Base-by-base conservation (phyloP, 2,113 vertebrate genomes). In the Heterocephalus glaber region DNA sequence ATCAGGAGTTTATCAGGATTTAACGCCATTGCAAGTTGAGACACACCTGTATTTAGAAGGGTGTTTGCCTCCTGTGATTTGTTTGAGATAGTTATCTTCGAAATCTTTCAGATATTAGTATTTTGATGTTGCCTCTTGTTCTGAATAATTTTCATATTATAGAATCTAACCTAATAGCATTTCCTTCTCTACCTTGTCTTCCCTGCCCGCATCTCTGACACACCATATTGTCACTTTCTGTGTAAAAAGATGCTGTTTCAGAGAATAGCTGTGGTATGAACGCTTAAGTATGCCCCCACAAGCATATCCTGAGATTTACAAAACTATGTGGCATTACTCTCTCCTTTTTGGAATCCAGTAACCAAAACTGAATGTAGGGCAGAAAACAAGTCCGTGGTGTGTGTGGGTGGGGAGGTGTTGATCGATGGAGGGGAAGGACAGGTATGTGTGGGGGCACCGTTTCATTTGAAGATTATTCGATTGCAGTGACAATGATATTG, bases 331-430 rank as follows among this genome's bases (percentile, higher is more conserved):
- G 92, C 86, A 86, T 97, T 93, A 91, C 83, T 97, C 92, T 95
- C 95, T 92, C 89, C 87, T 92, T 95, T 95, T 96, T 88, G 95
- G 79, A 88, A 97, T 96, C 52, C 95, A 93, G 94, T 82, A 94
- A 96, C 76, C 1, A 85, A 95, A 89, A 60, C 84, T 70, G 80
- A 95, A 74, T 80, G 61, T 72, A 79, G 30, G 52, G 66, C 90
- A 92, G 81, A 74, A 96, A 96, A 74, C 17, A 85, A 93, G 65
- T 47, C 70, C 2, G 5, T 38, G 24, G 47, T 60, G 66, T 9
- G 5, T 24, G 38, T 80, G 35, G 13, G 26, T 52, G 56, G 30
- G 28, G 44, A 16, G 35, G 7, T 82, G 3, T n/a, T 63, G 8
- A 8, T 28, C 47, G 52, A 28, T 68, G 7, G 70, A 58, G 9